phyloP scores from a whole-genome alignment of 2,113 vertebrate species.

The Etia nguti region DNA sequence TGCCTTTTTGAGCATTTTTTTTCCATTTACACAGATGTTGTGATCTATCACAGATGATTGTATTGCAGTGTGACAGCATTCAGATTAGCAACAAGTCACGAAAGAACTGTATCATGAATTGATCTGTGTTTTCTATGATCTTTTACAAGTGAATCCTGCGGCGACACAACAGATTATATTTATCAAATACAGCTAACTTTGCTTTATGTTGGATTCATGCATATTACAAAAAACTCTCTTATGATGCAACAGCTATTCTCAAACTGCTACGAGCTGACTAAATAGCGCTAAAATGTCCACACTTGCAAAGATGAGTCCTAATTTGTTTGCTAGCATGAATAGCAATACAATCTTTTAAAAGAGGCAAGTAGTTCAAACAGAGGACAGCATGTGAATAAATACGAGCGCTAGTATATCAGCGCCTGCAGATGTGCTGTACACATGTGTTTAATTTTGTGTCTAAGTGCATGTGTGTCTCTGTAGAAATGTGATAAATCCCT shows the following conservation, averaged over 20 bases:
- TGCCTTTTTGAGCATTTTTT: not conserved
- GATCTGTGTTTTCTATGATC: not conserved
- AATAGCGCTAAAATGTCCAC: constrained; percentile 12
- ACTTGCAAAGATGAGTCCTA: constrained; percentile 36
- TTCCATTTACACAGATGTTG: not conserved
- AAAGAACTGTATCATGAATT: not conserved
- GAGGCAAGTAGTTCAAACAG: constrained; percentile 23
- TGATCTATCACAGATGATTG: not conserved
- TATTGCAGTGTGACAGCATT: not conserved
- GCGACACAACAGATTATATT: constrained; percentile 9
- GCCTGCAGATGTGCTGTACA: constrained; percentile 4
- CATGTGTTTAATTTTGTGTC: constrained; percentile 8
- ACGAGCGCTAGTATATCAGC: not conserved
- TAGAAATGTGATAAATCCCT: constrained; percentile 61
- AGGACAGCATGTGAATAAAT: constrained; percentile 8
- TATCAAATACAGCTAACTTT: constrained; percentile 14
- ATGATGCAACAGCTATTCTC: not conserved
- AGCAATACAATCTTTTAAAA: constrained; percentile 32
- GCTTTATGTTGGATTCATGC: not conserved
- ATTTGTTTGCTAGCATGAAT: constrained; percentile 29
- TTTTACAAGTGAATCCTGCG: not conserved
- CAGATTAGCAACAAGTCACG: not conserved
- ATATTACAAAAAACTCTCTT: constrained; percentile 19
- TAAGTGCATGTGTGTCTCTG: constrained; percentile 44
- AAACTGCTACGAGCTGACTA: constrained; percentile 15